Percentiles rank a stretch among this genome's conserved stretches.
Evolutionary conservation across 2,888 invertebrate genomes (phyloP).

Genomic region (Ormyrus rosae): DNA sequence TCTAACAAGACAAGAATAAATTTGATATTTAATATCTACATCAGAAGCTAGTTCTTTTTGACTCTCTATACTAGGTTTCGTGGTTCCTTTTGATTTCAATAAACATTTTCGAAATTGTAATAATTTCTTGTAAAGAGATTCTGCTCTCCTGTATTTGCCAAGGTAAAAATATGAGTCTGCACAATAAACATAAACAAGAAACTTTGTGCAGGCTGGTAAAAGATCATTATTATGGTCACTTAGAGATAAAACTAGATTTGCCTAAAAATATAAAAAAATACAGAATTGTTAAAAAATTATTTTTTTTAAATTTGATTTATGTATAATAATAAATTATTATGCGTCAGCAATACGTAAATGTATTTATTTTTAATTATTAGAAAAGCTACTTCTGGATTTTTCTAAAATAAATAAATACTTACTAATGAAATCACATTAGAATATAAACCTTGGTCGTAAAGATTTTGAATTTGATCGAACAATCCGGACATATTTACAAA

Average conservation of each 20-base stretch:
- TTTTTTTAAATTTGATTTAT: too few relatives aligned
- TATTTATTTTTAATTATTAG: constrained; percentile 15
- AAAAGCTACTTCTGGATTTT: background rate
- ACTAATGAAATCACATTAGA: constrained; percentile 85
- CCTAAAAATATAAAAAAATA: constrained; percentile 76
- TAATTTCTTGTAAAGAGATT: constrained; percentile 81
- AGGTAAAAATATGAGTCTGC: constrained; percentile 84
- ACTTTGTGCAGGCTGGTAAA: constrained; percentile 80
- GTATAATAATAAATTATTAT: background rate
- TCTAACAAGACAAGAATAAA: constrained; percentile 83
- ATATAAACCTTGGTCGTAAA: constrained; percentile 84
- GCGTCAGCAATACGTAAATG: constrained; percentile 26
- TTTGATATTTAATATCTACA: constrained; percentile 84
- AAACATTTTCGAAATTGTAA: constrained; percentile 82
- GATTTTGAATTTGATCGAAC: constrained; percentile 82
- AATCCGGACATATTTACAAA: constrained; percentile 77
- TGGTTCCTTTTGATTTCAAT: constrained; percentile 77
- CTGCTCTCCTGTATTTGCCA: constrained; percentile 83
- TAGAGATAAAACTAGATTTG: constrained; percentile 81
- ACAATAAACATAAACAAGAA: constrained; percentile 83
- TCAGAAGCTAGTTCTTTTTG: constrained; percentile 79
- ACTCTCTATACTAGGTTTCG: constrained; percentile 75
- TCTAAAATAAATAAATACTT: constrained; percentile 68
- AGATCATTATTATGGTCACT: constrained; percentile 82
- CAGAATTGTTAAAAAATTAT: constrained; percentile 10